These are phyloP conservation scores for Maniola jurtina DNA, from an alignment of 1,140 invertebrate species.

Conservation along the genomic window DNA sequence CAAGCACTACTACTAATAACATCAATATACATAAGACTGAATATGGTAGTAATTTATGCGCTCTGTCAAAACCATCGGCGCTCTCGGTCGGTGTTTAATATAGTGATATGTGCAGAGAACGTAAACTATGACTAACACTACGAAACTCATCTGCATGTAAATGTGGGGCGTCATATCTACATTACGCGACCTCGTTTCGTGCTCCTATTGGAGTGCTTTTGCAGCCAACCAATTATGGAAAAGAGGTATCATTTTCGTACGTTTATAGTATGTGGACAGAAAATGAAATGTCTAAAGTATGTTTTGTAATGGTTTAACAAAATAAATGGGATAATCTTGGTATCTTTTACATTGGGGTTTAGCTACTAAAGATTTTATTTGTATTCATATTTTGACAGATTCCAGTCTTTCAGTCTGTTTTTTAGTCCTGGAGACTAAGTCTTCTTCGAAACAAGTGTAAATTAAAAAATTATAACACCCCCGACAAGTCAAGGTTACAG, in stretches of 20 bases:
- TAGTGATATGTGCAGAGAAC: conserved; percentile 10
- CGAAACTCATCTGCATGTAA: conserved; percentile 23
- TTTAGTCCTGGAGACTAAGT: too few relatives aligned
- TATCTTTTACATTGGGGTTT: too few relatives aligned
- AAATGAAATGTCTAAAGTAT: not conserved
- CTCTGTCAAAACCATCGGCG: conserved; percentile 1
- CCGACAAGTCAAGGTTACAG: too few relatives aligned
- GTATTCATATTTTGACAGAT: too few relatives aligned
- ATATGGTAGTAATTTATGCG: not conserved
- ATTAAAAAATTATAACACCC: too few relatives aligned
- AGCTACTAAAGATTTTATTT: too few relatives aligned
- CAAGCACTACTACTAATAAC: too few relatives aligned
- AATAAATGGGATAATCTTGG: not conserved
- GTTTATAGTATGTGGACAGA: not conserved
- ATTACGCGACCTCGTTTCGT: conserved; percentile 20
- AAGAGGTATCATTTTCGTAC: conserved; percentile 10
- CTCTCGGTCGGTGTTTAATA: conserved; percentile 21
- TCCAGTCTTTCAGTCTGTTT: too few relatives aligned
- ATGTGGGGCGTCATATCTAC: conserved; percentile 19
- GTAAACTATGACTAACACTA: conserved; percentile 19
- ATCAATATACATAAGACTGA: too few relatives aligned
- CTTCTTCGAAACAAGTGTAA: too few relatives aligned
- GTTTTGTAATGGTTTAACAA: not conserved
- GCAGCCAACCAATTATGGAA: conserved; percentile 25
- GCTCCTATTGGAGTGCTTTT: conserved; percentile 23